Base-by-base conservation (phyloP, 2,797 vertebrate species). In the Sebastes alutus region DNA sequence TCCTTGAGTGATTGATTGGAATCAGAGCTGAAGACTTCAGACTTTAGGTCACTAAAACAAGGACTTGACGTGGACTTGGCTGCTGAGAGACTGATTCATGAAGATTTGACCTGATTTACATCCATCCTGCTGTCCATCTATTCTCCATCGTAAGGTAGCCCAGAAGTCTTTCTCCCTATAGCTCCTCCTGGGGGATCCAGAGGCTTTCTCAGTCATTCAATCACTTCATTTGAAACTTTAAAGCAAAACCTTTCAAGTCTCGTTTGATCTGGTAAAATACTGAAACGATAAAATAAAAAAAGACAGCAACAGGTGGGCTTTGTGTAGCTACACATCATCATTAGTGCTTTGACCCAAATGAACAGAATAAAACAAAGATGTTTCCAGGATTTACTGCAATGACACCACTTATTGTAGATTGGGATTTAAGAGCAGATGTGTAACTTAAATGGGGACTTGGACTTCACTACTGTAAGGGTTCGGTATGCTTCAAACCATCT, bases 1-100 rank as follows among this genome's bases (percentile, higher is more conserved):
- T 42, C 22, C 12, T 59, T 74, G 75, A 83, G 64, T 76, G 58
- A 83, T 25, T 33, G 62, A 63, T 62, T 61, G 16, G 38, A 82
- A 78, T 62, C 46, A 30, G 29, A 75, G 55, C 46, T 46, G 66
- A 59, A 55, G 61, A 20, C 20, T 10, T 75, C 20, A 60, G 42
- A 62, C 68, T 22, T 76, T 74, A 18, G 23, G 49, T 71, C n/a
- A 35, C 52, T 70, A 56, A 73, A 68, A 23, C 49, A 56, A 70
- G 23, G 54, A 55, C 38, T 23, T 60, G 52, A 52, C 54, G 4
- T 23, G 61, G 25, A 67, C 59, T 71, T 64, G 69, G 80, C 82
- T 59, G 74, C 70, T 12, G 29, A 52, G 23, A 60, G 35, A 11
- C 25, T 75, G 20, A 46, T 60, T 74, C 52, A 72, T 72, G 14